Base-by-base conservation (phyloP, 1,140 invertebrate species). In the Apocrypta bakeri region DNA sequence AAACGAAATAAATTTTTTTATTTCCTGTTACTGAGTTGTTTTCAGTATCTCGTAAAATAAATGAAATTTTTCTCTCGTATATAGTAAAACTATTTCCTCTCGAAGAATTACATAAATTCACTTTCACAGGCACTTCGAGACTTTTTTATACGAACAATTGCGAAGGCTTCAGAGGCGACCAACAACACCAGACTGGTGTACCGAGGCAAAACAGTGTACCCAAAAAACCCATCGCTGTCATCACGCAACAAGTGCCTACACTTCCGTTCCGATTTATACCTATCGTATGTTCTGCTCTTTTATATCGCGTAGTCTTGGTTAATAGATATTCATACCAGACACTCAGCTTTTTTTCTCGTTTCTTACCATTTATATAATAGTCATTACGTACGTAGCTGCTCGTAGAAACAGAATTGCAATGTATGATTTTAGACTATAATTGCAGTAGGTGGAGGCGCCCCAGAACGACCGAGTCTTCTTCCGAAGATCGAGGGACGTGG, bases 191-290 rank as follows among this genome's bases (percentile, higher is more conserved):
- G 93, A 93, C 33, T 94, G 91, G 88, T 94, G 92, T 86, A 93
- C 90, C 42, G 93, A 92, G 88, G 94, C 87, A 91, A 93, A 87
- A 78, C 92, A 96, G 48, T 98, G 97, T 88, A 96, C 96, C 1
- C 95, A 95, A 83, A 95, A 95, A 86, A 97, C 97, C 0, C 96
- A 98, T 90, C 92, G 96, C 82, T 98, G 97, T 92, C 95, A 96
- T 88, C 97, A 98, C 88, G 96, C 97, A 3, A 96, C 97, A 21
- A 97, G 97, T 90, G 97, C 97, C 66, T 98, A 98, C 89, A 98
- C 97, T 8, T 97, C 97, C 24, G 94, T 97, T 64, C 97, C 97
- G 42, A 88, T 90, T 76, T 92, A 92, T 79, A 91, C 90, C 29
- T 92, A 92, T 86, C 89, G 91, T 92, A 89, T 81, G 91, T 88